Evolutionary conservation across 1,140 invertebrate genomes (phyloP), one percentile per base, ranked within the genome.

Genomic region (Oscheius sp.): DNA sequence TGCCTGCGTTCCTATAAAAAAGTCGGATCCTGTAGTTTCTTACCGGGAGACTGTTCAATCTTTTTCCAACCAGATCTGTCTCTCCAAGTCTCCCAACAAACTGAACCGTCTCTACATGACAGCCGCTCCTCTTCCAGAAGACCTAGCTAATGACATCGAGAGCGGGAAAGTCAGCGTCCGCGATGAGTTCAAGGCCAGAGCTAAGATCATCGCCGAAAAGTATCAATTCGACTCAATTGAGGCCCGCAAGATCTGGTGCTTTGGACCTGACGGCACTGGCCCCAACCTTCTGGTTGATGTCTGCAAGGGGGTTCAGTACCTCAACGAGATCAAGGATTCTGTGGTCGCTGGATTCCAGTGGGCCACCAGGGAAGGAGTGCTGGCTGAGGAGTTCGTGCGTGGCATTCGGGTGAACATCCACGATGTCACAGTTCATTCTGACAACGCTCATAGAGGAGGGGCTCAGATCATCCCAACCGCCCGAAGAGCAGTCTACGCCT

Each of bases 191-290:
- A 99, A 98, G 88, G 89, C 90, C 29, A 91, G 95, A 85, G 95
- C 92, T 83, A 95, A 98, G 87, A 93, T 93, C 84, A 87, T 99
- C 69, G 89, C 89, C 74, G 96, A 99, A 69, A 95, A 95, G 78
- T 98, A 95, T 87, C 92, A 94, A 64, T 97, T 95, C 84, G 97
- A 99, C 88, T 89, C 95, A 10, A 95, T 93, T 36, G 97, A 99
- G 87, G 94, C 94, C 93, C 91, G 96, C 87, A 99, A 99, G 88
- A 97, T 99, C 88, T 99, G 97, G 97, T 93, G 93, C 86, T 99
- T 99, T 87, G 97, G 96, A 72, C 97, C 97, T 78, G 96, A 99
- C 83, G 93, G 93, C 68, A 97, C 92, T 80, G 97, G 96, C 55
- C 94, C 96, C 74, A 99, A 99, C 87, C 89, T 99, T 77, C 86